Base-by-base conservation (phyloP, 1,140 invertebrate genomes). In the Conus ventricosus region DNA sequence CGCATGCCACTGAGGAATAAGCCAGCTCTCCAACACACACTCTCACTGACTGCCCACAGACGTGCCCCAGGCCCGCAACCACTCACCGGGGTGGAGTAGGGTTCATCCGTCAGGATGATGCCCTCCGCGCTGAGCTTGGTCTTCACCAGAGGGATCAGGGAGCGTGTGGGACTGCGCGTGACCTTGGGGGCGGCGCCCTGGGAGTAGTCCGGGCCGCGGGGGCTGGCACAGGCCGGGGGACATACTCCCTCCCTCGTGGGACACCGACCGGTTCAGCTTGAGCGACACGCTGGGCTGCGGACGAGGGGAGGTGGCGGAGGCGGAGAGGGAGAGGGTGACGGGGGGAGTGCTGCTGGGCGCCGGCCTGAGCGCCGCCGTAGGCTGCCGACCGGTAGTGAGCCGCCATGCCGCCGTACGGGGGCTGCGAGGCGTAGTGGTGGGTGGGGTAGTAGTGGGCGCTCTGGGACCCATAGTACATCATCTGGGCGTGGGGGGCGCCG, bases 81-180 rank as follows among this genome's bases (percentile, higher is more conserved):
- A 88, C 91, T 90, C 90, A 95, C 95, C 84, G 92, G 90, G 85
- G 93, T 93, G 23, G 94, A 93, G 89, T 95, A 95, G 7, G 95
- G 95, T 87, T 95, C 93, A 60, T 88, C 84, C 39, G 94, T 92
- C 11, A 95, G 90, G 88, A 95, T 94, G 78, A 95, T 95, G n/a
- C 91, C 93, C 87, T 95, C 95, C 25, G 94, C 93, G 23, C 91
- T 90, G 7, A 95, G 90, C 87, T 95, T 95, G 23, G 93, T 91
- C n/a, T 92, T 92, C 25, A 95, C 91, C 25, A 93, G 88, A 39
- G 92, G 92, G 78, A 94, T 92, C 51, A 94, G 88, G 55, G 94
- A 94, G 80, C 93, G 80, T 23, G 87, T 90, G 23, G 90, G 90
- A 67, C 88, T 90, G 90, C 92, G 80, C 90, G 89, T 84, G 87